Base-by-base conservation (phyloP, 2,888 invertebrate genomes). In the Amphipoea oculea region DNA sequence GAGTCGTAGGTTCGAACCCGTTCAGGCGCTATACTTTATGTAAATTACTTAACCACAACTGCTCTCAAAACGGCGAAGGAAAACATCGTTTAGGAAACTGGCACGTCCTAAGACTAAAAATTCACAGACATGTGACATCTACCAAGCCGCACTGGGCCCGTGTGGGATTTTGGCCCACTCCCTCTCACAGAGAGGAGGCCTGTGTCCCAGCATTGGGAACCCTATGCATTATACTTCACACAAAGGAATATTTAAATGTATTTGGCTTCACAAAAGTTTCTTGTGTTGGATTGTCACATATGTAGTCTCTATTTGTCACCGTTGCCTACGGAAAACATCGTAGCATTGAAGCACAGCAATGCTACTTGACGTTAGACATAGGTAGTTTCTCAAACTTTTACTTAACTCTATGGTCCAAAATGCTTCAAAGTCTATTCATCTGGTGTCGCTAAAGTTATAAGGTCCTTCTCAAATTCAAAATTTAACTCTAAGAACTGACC, bases 401-500 rank as follows among this genome's bases (percentile, higher is more conserved):
- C 4, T 6, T 14, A 14, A 62, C 29, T 62, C 2, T 62, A 29
- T 60, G n/a, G 12, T 62, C 29, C 5, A 29, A 29, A 62, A 62
- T 62, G 12, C n/a, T 60, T 29, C 60, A 29, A 60, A 29, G 17
- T 14, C 0, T 14, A 4, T 48, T 48, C 48, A 48, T 48, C 62
- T n/a, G 62, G 2, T 5, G 29, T 14, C 1, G 12, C 14, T n/a
- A 4, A 11, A 5, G n/a, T 5, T 2, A 17, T 63, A 9, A 9
- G 54, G 23, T 0, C 2, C 4, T 36, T 23, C 51, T 36, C 29
- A 51, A 69, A 69, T 20, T 36, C 23, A 51, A 36, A 7, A 36
- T 23, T 51, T 69, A 4, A 36, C 51, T 51, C 14, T 23, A 14
- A n/a, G 20, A 65, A 76, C 89, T 82, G 23, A 94, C 94, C 97